phyloP scores from a whole-genome alignment of 2,888 invertebrate species.

The Loripinus fragilis region DNA sequence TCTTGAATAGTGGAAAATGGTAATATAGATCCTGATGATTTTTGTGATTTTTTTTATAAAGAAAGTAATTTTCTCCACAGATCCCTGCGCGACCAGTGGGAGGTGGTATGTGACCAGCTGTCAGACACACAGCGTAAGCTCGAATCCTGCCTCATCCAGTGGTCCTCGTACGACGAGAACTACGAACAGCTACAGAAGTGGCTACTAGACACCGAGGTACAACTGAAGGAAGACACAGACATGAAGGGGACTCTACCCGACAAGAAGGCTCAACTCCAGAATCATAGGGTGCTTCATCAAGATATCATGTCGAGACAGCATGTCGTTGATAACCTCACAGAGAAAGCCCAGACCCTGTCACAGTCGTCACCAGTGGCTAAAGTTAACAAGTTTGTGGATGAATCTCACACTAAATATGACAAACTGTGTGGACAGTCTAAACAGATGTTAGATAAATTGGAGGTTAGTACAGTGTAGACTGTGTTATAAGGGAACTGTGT shows the following conservation, averaged over 20 bases:
- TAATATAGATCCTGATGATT: too few relatives aligned
- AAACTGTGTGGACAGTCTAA: conserved; percentile 76
- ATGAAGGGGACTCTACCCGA: conserved; percentile 94
- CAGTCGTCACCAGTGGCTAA: conserved; percentile 72
- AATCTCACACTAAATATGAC: conserved; percentile 75
- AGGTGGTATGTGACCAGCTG: conserved; percentile 86
- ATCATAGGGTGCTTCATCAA: conserved; percentile 91
- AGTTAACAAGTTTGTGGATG: conserved; percentile 77
- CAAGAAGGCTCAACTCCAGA: conserved; percentile 93
- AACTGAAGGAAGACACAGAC: conserved; percentile 91
- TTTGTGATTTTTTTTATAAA: too few relatives aligned
- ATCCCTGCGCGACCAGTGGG: conserved; percentile 84
- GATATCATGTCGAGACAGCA: conserved; percentile 94
- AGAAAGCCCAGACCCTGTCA: conserved; percentile 89
- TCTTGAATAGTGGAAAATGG: too few relatives aligned
- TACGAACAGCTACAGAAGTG: conserved; percentile 91
- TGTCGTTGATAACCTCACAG: conserved; percentile 91
- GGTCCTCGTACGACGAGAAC: conserved; percentile 97
- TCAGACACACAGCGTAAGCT: conserved; percentile 92
- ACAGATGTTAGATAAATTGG: conserved; percentile 92
- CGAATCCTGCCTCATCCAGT: conserved; percentile 93
- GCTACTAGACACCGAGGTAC: conserved; percentile 90
- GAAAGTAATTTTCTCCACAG: too few relatives aligned
- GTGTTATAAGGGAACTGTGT: too few relatives aligned
- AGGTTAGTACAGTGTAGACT: conserved; percentile 82